Evolutionary conservation across 2,797 vertebrate species (phyloP).

Genomic region (Danio tinwini): DNA sequence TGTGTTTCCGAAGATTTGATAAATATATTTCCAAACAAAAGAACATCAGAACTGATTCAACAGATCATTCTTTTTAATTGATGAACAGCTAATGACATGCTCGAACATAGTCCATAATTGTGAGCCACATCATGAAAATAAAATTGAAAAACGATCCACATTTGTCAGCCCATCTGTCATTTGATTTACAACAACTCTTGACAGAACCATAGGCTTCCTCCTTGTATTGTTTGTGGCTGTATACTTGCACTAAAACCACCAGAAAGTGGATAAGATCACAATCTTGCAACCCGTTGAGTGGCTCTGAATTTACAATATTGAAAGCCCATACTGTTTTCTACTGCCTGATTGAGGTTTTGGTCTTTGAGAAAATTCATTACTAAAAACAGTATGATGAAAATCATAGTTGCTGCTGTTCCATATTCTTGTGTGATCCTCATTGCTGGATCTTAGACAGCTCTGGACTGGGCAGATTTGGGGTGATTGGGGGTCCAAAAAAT

Average conservation of each 20-base stretch:
- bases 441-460: conserved; percentile 33
- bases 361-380: conserved; percentile 17
- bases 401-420: neutral
- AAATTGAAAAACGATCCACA: conserved; percentile 10
- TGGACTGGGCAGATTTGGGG: conserved; percentile 50
- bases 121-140: conserved; percentile 5
- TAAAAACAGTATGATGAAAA: conserved; percentile 24
- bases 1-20: neutral
- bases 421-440: conserved; percentile 56
- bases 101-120: conserved; percentile 21
- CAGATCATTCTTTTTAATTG: conserved; percentile 33
- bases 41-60: conserved; percentile 2
- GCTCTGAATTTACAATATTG: conserved; percentile 45
- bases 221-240: neutral
- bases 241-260: conserved; percentile 21
- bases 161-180: conserved; percentile 19
- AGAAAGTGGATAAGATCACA: conserved; percentile 1
- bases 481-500: conserved; percentile 52
- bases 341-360: conserved; percentile 32
- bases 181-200: conserved; percentile 25
- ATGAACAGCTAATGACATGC: conserved; percentile 34
- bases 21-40: neutral
- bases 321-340: conserved; percentile 37
- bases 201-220: conserved; percentile 22
- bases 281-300: conserved; percentile 14